phyloP scores from a whole-genome alignment of 2,113 vertebrate genomes.

The mouse (Mus musculus) region DNA sequence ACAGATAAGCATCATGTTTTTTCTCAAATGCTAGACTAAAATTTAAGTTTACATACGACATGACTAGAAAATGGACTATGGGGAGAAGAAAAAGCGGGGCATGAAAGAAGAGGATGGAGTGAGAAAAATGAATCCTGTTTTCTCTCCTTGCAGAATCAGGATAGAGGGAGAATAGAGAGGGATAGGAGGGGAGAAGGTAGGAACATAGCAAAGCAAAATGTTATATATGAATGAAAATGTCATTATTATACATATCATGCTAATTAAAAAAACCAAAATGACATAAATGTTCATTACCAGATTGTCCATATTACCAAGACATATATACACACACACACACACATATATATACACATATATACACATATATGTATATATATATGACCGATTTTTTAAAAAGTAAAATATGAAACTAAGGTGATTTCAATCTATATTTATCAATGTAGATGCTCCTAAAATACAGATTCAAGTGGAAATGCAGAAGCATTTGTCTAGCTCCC shows the following conservation, averaged over 20 bases:
- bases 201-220: background rate
- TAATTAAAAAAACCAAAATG: background rate
- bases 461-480: background rate
- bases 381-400: background rate
- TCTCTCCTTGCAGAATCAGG: background rate
- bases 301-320: background rate
- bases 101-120: background rate
- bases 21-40: background rate
- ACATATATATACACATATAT: no score
- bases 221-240: background rate
- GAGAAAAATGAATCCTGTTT: background rate
- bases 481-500: background rate
- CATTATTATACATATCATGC: background rate
- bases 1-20: background rate
- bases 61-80: background rate
- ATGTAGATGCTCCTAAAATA: constrained; percentile 1
- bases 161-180: background rate
- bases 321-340: no score
- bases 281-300: background rate
- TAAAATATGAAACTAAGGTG: constrained; percentile 18
- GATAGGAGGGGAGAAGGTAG: no score
- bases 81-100: no score
- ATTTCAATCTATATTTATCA: background rate
- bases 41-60: background rate
- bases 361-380: background rate